Base-by-base conservation (phyloP, 2,113 vertebrate genomes). In the Malurus melanocephalus region DNA sequence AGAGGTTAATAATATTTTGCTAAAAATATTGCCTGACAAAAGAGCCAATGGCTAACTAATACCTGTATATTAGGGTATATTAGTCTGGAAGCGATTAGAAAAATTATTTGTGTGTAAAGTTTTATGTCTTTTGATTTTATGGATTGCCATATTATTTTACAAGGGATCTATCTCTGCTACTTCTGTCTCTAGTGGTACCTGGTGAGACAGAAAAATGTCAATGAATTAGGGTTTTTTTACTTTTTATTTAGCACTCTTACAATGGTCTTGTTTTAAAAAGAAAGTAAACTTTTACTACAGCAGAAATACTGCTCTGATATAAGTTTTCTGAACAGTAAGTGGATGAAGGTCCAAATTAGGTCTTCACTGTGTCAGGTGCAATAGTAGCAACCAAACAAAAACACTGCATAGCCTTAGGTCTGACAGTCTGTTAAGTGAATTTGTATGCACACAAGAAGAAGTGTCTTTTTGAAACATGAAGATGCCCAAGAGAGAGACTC, bases 351-450 rank as follows among this genome's bases (percentile, higher is more conserved):
- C 49, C 51, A 90, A 83, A 96, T 93, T 81, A 86, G 38, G 66
- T 91, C 87, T 90, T 92, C 62, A 68, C 33, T 62, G 46, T 91
- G 88, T 91, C 92, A 91, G 55, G 55, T 90, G 59, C 35, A 85
- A 72, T 76, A 69, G 66, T 65, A 88, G n/a, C 61, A 88, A 49
- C 61, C 49, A 86, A 92, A 86, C 45, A 89, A 89, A 88, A 88
- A 22, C 71, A 78, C 43, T 40, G 11, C 32, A 52, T 79, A 88
- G 73, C 92, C 93, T 91, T 88, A 89, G 88, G 83, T 80, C 67
- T 93, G 80, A 84, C 74, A 86, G 90, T 61, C 57, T 84, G 73
- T 79, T 93, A 91, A 94, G 92, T 10, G 43, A 89, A 94, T 93
- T 95, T 91, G 53, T 91, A 93, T 94, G 88, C 88, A 81, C 71